phyloP scores from a whole-genome alignment of 2,888 invertebrate genomes.

The Pasiphila rectangulata region DNA sequence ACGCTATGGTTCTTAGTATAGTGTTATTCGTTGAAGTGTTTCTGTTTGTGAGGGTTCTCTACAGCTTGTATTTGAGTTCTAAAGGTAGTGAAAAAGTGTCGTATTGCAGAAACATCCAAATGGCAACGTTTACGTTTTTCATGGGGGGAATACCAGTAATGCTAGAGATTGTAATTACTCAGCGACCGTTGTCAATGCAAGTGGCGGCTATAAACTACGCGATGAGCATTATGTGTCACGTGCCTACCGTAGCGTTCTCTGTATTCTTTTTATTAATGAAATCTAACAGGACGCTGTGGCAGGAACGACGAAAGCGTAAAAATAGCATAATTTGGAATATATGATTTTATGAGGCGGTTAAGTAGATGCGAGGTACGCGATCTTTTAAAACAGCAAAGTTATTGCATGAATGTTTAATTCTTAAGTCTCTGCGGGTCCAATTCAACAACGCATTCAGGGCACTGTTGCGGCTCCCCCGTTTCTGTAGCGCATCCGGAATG shows the following conservation, averaged over 20 bases:
- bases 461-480: too few relatives aligned
- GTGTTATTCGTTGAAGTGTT: slow-evolving; percentile 1
- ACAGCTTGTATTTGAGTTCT: background rate
- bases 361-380: too few relatives aligned
- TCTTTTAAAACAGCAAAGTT: too few relatives aligned
- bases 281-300: slow-evolving; percentile 6
- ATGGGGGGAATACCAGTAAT: slow-evolving; percentile 7
- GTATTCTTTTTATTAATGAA: slow-evolving; percentile 4
- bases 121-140: slow-evolving; percentile 4
- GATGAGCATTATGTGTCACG: background rate
- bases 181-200: background rate
- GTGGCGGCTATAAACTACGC: background rate
- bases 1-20: background rate
- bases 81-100: background rate
- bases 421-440: too few relatives aligned
- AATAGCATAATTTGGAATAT: too few relatives aligned
- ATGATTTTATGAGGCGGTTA: too few relatives aligned
- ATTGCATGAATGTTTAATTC: too few relatives aligned
- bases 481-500: too few relatives aligned
- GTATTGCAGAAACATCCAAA: background rate
- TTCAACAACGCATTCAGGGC: too few relatives aligned
- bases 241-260: background rate
- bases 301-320: too few relatives aligned
- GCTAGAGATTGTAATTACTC: background rate
- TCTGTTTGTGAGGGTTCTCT: slow-evolving; percentile 3